Conservation (phyloP, 2,113 vertebrate genomes). For the Tenrec ecaudatus region DNA sequence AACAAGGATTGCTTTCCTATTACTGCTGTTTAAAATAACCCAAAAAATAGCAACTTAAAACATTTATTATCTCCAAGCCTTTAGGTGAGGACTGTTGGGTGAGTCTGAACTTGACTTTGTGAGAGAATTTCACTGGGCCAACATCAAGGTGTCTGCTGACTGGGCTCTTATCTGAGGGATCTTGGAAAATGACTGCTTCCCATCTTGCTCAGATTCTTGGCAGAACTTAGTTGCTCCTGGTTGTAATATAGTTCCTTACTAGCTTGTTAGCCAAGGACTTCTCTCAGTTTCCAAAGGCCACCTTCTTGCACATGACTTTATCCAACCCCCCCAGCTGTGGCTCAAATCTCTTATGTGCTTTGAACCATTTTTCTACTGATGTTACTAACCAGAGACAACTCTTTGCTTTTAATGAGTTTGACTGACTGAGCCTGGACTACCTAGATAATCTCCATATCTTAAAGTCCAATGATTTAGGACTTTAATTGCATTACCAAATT, state of each 20-base stretch:
- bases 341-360: not conserved
- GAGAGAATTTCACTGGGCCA: not conserved
- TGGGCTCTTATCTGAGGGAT: not conserved
- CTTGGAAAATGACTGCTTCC: not conserved
- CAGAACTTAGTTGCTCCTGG: conserved; percentile 28
- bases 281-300: not conserved
- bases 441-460: conserved; percentile 21
- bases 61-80: not conserved
- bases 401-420: not conserved
- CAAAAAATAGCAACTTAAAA: not conserved
- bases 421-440: not conserved
- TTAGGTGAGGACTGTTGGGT: not conserved
- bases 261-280: not conserved
- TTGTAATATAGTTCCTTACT: not conserved
- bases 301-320: not conserved
- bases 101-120: not conserved
- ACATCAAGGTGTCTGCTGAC: not conserved
- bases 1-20: not conserved
- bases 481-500: conserved; percentile 25
- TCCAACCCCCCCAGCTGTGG: not conserved
- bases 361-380: conserved; percentile 12
- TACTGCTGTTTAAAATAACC: not conserved
- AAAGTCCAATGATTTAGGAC: not conserved
- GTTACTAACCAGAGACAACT: not conserved
- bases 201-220: not conserved